Evolutionary conservation across 2,113 vertebrate species (phyloP), one percentile per base, ranked within the genome.

Genomic region (Anoplopoma fimbria): DNA sequence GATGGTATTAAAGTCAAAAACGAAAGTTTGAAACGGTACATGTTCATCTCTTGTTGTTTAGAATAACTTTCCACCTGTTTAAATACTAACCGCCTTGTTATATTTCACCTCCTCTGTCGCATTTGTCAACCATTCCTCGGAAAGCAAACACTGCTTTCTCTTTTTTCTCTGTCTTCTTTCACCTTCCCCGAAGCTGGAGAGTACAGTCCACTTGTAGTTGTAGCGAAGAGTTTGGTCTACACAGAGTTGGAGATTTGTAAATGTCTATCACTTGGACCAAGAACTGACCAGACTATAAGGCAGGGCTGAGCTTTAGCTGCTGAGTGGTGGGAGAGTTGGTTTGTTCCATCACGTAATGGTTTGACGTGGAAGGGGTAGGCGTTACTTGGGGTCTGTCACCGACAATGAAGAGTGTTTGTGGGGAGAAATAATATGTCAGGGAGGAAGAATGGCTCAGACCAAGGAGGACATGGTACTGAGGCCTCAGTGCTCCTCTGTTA

Each of bases 1-100:
- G 23, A 61, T 55, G 53, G 29, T 47, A 58, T 74, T 1, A 57
- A 68, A 68, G 51, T 68, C n/a, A 38, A 68, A 57, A 47, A n/a
- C 2, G 0, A 68, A 25, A 31, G 21, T 8, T 40, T 42, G 34
- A 63, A 75, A 60, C 14, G 1, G 21, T 6, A 29, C 23, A 51
- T 51, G 21, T 51, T 19, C 17, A 36, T 47, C 75, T 78, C 12
- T 49, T 4, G 34, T 40, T 65, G 60, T 55, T n/a, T 29, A 47
- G 14, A 33, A 29, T 36, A 21, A 38, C 10, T 71, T 31, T 19
- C 10, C n/a, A 53, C 17, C 12, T 34, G 27, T 23, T 2, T n/a
- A 17, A 60, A 12, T 13, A 58, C 25, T 9, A 47, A 10, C 19
- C 57, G 33, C 36, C 23, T 49, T 55, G n/a, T 49, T 49, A 40